A percentile compares a stretch with the other conserved stretches of the same genome.
Evolutionary conservation across 2,113 vertebrate genomes (phyloP).

Genomic region (Percina caprodes): DNA sequence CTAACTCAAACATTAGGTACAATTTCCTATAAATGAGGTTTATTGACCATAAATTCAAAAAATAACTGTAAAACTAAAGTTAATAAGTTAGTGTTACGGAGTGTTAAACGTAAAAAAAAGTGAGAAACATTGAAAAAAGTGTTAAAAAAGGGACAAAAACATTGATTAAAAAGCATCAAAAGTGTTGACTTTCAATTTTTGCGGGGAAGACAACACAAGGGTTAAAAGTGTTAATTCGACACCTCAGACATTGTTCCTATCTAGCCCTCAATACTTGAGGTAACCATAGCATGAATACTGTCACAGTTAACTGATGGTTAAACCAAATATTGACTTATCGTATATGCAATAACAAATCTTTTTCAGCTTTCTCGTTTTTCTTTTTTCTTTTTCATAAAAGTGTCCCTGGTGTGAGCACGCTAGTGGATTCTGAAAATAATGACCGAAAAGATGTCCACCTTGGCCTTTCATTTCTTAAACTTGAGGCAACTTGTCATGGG

Average conservation of each 20-base stretch:
- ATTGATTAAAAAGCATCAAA: too few species aligned
- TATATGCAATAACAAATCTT: background rate
- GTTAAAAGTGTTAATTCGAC: background rate
- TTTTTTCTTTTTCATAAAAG: background rate
- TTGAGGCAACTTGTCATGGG: background rate
- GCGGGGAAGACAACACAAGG: too few species aligned
- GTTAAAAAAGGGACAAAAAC: too few species aligned
- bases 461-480: background rate
- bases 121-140: too few species aligned
- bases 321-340: background rate
- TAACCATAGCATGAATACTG: background rate
- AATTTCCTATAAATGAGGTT: too few species aligned
- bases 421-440: slow-evolving; percentile 3
- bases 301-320: background rate
- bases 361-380: background rate
- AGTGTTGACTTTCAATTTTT: too few species aligned
- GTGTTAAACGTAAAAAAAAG: too few species aligned
- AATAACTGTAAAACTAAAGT: too few species aligned
- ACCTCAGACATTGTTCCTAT: background rate
- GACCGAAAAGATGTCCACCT: background rate
- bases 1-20: too few species aligned
- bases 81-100: too few species aligned
- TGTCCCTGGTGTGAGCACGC: background rate
- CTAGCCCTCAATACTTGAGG: background rate
- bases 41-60: too few species aligned